Conservation (phyloP, 2,113 vertebrate species). For the Lepus europaeus region DNA sequence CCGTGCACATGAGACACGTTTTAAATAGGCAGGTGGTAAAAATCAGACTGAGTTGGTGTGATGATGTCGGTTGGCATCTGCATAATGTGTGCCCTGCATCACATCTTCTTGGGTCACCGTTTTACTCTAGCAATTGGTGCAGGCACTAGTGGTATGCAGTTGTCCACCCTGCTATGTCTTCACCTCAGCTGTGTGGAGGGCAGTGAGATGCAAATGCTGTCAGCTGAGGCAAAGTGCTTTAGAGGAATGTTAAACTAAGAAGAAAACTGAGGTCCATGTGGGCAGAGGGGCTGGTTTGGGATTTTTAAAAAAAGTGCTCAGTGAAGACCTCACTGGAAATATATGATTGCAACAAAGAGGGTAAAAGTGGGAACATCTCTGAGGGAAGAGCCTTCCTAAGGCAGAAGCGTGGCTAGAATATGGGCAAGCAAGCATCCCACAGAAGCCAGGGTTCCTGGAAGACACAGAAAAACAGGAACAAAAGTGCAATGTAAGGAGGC, state of each 20-base stretch:
- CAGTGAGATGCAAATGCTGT: too few relatives aligned
- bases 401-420: too few relatives aligned
- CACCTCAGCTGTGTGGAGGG: rapidly evolving
- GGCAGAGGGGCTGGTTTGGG: rapidly evolving
- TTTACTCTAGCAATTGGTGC: background rate
- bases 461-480: background rate
- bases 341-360: too few relatives aligned
- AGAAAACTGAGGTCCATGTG: background rate
- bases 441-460: background rate
- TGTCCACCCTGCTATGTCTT: background rate
- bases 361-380: background rate
- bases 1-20: background rate
- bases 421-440: rapidly evolving
- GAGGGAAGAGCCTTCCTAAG: too few relatives aligned
- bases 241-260: background rate
- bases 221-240: background rate
- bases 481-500: background rate
- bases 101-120: background rate
- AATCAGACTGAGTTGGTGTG: background rate
- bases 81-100: background rate
- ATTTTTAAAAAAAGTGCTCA: background rate
- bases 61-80: background rate
- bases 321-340: background rate
- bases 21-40: background rate
- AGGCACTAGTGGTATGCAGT: background rate